A percentile compares a stretch with the other conserved stretches of the same genome.
phyloP scores from a whole-genome alignment of 2,113 vertebrate species.

The Lampris megalopsis region DNA sequence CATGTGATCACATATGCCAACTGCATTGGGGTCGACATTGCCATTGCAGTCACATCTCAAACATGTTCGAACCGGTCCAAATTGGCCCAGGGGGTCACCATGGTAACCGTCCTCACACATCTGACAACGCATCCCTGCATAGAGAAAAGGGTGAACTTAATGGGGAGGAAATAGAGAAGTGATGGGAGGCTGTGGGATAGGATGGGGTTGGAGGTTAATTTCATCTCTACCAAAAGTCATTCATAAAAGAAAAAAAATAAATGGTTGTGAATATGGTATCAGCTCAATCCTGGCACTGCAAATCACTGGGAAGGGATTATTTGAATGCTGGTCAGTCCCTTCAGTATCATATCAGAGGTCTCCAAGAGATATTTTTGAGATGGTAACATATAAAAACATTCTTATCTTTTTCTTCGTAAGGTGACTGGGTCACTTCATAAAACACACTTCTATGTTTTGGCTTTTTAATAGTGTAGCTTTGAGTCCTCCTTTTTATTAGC shows the following conservation, averaged over 20 bases:
- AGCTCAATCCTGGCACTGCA: no score
- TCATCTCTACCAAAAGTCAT: background rate
- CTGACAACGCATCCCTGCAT: conserved; percentile 89
- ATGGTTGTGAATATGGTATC: no score
- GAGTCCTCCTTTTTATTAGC: no score
- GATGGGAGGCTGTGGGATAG: background rate
- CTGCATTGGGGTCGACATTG: conserved; percentile 88
- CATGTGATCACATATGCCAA: conserved; percentile 88
- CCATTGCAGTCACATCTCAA: conserved; percentile 85
- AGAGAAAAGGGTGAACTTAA: conserved; percentile 13
- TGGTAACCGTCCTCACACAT: conserved; percentile 92
- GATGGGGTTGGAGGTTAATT: conserved; percentile 23
- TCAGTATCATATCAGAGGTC: no score
- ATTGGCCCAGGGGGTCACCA: conserved; percentile 89
- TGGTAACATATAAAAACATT: no score
- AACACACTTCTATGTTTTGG: no score
- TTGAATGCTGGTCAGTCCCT: no score
- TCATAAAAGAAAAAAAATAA: background rate
- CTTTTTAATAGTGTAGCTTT: no score
- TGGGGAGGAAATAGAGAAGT: conserved; percentile 26
- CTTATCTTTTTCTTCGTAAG: no score
- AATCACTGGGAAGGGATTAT: no score
- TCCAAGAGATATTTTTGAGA: no score
- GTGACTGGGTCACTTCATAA: no score
- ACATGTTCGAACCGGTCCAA: conserved; percentile 80